phyloP scores from a whole-genome alignment of 2,888 invertebrate genomes.

The Euplexia lucipara region DNA sequence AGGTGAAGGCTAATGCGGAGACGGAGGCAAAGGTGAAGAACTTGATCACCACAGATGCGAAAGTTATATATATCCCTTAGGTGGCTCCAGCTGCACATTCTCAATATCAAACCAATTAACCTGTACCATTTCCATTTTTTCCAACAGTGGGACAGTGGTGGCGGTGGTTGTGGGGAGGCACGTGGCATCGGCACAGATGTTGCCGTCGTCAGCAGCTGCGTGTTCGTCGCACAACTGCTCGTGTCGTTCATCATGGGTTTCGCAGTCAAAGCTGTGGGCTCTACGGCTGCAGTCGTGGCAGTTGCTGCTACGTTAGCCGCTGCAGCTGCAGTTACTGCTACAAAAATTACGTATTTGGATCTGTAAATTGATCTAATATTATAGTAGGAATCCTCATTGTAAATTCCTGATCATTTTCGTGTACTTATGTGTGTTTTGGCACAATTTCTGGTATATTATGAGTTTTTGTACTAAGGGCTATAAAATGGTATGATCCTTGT shows the following conservation, averaged over 20 bases:
- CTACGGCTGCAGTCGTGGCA: conserved; percentile 97
- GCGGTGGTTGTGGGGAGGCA: conserved; percentile 90
- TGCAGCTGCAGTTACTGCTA: conserved; percentile 96
- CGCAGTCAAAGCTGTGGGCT: conserved; percentile 95
- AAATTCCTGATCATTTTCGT: conserved; percentile 5
- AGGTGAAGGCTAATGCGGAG: no score
- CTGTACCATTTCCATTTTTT: background rate
- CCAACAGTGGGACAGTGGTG: conserved; percentile 84
- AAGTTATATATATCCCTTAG: no score
- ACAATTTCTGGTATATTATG: conserved; percentile 2
- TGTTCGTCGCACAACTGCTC: conserved; percentile 98
- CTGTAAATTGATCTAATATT: conserved; percentile 87
- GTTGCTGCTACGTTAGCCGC: conserved; percentile 96
- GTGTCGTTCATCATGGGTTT: conserved; percentile 97
- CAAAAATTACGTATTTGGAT: conserved; percentile 97
- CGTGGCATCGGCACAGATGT: conserved; percentile 98
- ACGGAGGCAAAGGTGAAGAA: no score
- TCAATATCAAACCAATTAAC: background rate
- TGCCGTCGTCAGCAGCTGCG: conserved; percentile 98
- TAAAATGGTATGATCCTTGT: background rate
- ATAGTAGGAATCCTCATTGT: background rate
- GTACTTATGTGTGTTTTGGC: background rate
- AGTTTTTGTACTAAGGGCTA: background rate
- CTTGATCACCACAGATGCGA: no score
- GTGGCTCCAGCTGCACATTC: background rate